These are phyloP conservation scores for Dynastes grantii DNA, from an alignment of 2,888 invertebrate genomes.

Conservation along the genomic window DNA sequence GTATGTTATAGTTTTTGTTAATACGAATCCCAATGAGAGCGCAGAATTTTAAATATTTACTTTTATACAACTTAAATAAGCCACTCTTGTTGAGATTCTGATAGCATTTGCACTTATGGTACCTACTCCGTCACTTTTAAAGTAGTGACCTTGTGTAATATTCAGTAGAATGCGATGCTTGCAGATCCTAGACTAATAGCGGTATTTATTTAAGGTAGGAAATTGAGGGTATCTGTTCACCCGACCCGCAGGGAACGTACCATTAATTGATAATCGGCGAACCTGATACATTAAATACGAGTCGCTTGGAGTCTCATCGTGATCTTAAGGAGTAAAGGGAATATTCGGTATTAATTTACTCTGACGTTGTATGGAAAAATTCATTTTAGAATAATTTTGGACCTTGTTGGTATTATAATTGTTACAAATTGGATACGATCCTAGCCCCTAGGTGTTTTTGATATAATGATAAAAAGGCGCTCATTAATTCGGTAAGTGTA, in stretches of 20 bases:
- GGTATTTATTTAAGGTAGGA: constrained; percentile 31
- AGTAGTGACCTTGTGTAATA: constrained; percentile 1
- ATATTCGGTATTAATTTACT: constrained; percentile 20
- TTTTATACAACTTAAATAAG: no score
- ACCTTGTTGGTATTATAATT: no score
- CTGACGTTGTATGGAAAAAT: not conserved
- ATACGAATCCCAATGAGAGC: no score
- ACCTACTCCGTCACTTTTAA: not conserved
- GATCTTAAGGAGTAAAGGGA: constrained; percentile 4
- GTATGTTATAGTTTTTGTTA: no score
- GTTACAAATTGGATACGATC: no score
- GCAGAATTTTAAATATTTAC: no score
- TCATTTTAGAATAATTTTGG: not conserved
- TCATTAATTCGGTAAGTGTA: no score
- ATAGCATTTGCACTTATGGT: not conserved
- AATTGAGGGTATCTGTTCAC: constrained; percentile 27
- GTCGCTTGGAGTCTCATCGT: not conserved
- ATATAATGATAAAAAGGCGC: no score
- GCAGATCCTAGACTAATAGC: constrained; percentile 20
- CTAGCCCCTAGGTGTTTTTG: no score
- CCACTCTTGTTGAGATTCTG: no score
- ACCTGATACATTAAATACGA: constrained; percentile 33
- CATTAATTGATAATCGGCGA: constrained; percentile 32
- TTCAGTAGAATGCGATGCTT: constrained; percentile 6
- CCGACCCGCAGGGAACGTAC: constrained; percentile 13